phyloP scores from a whole-genome alignment of 2,797 vertebrate genomes.

The Sebastes vulpes region DNA sequence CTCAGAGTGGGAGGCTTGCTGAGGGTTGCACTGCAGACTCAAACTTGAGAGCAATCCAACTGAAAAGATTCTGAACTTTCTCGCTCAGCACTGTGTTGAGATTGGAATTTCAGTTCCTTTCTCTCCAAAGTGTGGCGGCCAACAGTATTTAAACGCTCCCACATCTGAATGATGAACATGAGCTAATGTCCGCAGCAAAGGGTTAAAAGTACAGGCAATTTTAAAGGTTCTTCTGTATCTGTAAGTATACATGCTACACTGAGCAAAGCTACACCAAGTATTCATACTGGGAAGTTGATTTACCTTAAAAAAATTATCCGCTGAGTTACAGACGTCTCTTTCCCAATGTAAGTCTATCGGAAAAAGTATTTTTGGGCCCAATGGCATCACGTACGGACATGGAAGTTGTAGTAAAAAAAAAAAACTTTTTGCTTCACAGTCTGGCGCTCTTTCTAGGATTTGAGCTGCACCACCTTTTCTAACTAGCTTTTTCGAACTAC shows the following conservation, averaged over 20 bases:
- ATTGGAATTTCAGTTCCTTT: background rate
- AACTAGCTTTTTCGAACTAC: too few relatives aligned
- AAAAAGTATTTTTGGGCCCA: too few relatives aligned
- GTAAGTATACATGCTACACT: background rate
- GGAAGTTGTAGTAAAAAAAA: too few relatives aligned
- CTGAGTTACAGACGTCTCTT: too few relatives aligned
- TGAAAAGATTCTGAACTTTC: background rate
- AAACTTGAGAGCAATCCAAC: background rate
- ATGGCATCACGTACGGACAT: too few relatives aligned
- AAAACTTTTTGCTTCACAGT: too few relatives aligned
- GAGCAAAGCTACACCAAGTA: background rate
- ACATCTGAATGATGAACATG: background rate
- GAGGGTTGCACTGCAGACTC: background rate
- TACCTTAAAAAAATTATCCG: too few relatives aligned
- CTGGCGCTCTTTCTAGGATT: too few relatives aligned
- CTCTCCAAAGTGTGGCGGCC: background rate
- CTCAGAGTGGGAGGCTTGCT: constrained; percentile 14
- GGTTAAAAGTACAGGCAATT: background rate
- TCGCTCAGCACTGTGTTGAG: background rate
- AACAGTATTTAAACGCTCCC: background rate
- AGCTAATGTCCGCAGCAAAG: background rate
- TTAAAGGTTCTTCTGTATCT: background rate
- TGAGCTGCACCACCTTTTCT: too few relatives aligned
- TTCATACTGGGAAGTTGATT: too few relatives aligned
- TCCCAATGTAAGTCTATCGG: too few relatives aligned